phyloP scores from a whole-genome alignment of 64 coral and sea anemone genomes.

The Pocillopora damicornis region DNA sequence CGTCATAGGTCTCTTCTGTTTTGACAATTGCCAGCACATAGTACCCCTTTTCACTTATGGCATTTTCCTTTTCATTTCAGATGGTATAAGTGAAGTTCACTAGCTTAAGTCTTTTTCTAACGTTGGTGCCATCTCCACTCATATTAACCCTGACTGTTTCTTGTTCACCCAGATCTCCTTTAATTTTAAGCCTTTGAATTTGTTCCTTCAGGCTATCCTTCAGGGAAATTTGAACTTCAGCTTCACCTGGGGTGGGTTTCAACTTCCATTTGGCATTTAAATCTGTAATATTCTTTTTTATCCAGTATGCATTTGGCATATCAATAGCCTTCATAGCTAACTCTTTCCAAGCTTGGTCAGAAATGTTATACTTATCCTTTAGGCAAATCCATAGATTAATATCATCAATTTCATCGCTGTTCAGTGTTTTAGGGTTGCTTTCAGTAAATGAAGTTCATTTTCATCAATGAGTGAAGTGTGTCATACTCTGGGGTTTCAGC shows the following conservation, averaged over 20 bases:
- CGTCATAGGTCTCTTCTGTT: conserved; percentile 53
- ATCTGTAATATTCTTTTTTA: conserved; percentile 32
- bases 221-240: conserved; percentile 40
- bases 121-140: no score
- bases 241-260: conserved; percentile 59
- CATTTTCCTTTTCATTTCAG: conserved; percentile 55
- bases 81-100: conserved; percentile 59
- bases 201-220: conserved; percentile 56
- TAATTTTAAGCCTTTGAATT: conserved; percentile 39
- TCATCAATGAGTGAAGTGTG: conserved; percentile 30
- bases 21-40: conserved; percentile 57
- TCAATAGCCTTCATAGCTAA: conserved; percentile 57
- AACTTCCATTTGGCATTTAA: conserved; percentile 55
- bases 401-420: conserved; percentile 49
- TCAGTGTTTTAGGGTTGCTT: neutral
- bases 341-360: conserved; percentile 67
- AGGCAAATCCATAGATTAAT: conserved; percentile 64
- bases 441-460: conserved; percentile 12
- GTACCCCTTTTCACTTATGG: conserved; percentile 61
- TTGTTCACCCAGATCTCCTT: conserved; percentile 27
- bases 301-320: conserved; percentile 46
- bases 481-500: conserved; percentile 39
- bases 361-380: conserved; percentile 69
- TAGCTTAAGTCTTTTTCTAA: conserved; percentile 50
- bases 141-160: no score